These are phyloP conservation scores for Diglossa cyanea DNA, from an alignment of 2,797 vertebrate species.

Conservation along the genomic window DNA sequence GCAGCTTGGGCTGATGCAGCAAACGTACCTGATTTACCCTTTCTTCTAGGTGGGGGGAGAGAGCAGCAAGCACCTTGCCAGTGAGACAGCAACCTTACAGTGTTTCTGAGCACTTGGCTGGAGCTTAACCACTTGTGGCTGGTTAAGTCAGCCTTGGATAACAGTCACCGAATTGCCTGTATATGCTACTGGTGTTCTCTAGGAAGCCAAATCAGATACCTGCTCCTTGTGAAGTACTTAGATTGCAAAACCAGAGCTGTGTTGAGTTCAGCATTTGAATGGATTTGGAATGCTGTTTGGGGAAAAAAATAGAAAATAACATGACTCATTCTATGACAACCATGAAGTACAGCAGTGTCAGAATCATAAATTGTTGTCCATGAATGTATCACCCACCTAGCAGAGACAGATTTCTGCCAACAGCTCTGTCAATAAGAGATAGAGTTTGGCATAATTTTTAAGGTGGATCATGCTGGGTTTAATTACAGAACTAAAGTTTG, in stretches of 20 bases:
- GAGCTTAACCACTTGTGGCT: not conserved
- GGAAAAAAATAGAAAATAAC: not conserved
- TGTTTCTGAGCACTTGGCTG: not conserved
- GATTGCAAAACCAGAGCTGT: not conserved
- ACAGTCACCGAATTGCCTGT: rapidly evolving
- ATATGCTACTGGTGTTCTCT: not conserved
- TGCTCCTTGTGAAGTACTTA: not conserved
- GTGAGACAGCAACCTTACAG: not conserved
- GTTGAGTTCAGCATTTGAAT: not conserved
- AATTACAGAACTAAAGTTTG: not conserved
- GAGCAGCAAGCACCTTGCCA: not conserved
- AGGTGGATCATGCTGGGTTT: not conserved
- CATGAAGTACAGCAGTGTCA: slow-evolving; percentile 14
- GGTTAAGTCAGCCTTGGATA: not conserved
- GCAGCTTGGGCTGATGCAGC: not conserved
- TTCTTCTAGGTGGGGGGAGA: not conserved
- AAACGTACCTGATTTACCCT: not conserved
- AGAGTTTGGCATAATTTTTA: not conserved
- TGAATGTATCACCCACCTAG: not conserved
- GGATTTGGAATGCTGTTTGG: not conserved
- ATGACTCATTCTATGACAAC: slow-evolving; percentile 6
- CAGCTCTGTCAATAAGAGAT: not conserved
- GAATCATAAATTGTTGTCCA: slow-evolving; percentile 10
- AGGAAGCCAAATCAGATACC: not conserved
- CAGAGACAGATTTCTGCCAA: slow-evolving; percentile 1